Conservation (phyloP, 1,140 invertebrate genomes). For the Paracyclopina nana region DNA sequence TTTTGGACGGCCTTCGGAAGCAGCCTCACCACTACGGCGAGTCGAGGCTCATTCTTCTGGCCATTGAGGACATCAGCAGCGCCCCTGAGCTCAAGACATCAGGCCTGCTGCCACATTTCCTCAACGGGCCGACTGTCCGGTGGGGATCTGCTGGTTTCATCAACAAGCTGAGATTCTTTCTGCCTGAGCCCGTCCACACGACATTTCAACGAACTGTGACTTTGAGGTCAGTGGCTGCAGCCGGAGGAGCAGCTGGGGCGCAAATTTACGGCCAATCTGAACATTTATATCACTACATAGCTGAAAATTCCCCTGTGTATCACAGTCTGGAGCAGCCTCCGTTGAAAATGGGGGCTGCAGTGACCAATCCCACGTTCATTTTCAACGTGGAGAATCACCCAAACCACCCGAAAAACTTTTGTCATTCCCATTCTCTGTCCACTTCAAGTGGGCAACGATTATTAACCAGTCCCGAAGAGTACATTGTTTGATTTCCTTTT, state of each 20-base stretch:
- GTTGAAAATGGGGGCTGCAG: too few relatives aligned
- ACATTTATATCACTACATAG: too few relatives aligned
- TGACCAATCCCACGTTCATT: too few relatives aligned
- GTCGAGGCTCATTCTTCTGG: background rate
- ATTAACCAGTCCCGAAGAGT: background rate
- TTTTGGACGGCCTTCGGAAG: background rate
- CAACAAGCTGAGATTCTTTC: constrained; percentile 7
- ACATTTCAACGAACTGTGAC: constrained; percentile 13
- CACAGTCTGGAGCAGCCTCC: constrained; percentile 1
- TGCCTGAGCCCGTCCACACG: constrained; percentile 4
- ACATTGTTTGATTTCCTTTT: constrained; percentile 1
- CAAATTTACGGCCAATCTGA: too few relatives aligned
- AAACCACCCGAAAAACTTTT: too few relatives aligned
- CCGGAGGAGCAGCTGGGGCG: too few relatives aligned
- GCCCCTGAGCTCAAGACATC: background rate
- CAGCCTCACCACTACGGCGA: background rate
- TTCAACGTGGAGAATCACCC: too few relatives aligned
- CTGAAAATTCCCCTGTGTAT: constrained; percentile 1
- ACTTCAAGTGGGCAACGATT: background rate
- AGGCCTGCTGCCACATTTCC: background rate
- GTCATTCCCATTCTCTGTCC: background rate
- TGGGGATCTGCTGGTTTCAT: constrained; percentile 11
- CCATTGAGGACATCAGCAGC: constrained; percentile 3
- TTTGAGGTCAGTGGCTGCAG: too few relatives aligned
- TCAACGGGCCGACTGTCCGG: background rate